phyloP scores from a whole-genome alignment of 2,113 vertebrate species.

The Psophia crepitans region DNA sequence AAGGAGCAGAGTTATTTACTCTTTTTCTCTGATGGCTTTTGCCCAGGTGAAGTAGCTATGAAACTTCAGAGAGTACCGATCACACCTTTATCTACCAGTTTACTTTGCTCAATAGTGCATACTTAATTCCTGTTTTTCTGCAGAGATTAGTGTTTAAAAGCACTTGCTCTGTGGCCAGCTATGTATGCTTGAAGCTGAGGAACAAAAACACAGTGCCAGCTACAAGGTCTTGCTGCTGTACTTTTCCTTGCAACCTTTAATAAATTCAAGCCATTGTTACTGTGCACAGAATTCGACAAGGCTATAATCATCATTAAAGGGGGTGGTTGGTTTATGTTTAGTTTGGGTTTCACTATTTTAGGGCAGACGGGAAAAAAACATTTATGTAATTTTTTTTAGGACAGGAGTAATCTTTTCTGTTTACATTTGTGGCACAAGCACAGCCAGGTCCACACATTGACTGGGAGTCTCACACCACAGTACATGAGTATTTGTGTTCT shows the following conservation, averaged over 20 bases:
- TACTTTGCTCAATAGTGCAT: background rate
- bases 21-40: background rate
- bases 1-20: background rate
- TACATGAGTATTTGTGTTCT: background rate
- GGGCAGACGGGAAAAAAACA: slow-evolving; percentile 24
- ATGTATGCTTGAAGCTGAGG: background rate
- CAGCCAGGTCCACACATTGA: background rate
- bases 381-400: background rate
- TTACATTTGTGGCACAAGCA: background rate
- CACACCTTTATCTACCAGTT: background rate
- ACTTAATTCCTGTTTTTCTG: background rate
- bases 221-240: background rate
- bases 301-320: slow-evolving; percentile 15
- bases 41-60: background rate
- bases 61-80: background rate
- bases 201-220: background rate
- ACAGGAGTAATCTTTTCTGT: slow-evolving; percentile 5
- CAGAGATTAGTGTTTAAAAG: background rate
- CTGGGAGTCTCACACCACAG: background rate
- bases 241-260: slow-evolving; percentile 35
- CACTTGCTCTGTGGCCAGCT: background rate
- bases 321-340: background rate
- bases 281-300: background rate
- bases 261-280: background rate
- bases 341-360: slow-evolving; percentile 33